phyloP scores from a whole-genome alignment of 2,888 invertebrate species.

The Drosophila hawaiiensis region DNA sequence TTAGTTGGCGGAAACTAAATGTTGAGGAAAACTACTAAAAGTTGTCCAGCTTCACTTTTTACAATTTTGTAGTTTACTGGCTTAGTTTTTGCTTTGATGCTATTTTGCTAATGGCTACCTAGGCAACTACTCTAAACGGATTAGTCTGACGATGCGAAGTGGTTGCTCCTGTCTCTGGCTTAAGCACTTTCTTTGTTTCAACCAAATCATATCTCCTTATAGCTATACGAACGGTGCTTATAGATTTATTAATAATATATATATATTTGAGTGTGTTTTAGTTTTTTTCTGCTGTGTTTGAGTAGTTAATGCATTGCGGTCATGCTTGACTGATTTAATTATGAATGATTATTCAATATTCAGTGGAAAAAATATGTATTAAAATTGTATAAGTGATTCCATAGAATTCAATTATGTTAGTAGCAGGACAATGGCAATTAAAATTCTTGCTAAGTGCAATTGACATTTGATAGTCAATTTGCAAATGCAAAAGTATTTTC shows the following conservation, averaged over 20 bases:
- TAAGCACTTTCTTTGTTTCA: not conserved
- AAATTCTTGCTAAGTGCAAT: not conserved
- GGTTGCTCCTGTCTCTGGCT: conserved; percentile 1
- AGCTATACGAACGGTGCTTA: not conserved
- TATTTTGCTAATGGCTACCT: conserved; percentile 43
- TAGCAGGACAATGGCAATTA: not conserved
- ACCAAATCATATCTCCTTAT: not conserved
- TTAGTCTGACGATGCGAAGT: conserved; percentile 20
- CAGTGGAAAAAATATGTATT: not conserved
- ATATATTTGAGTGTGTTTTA: not conserved
- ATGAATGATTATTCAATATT: not conserved
- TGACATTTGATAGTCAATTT: not conserved
- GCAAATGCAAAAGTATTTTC: not conserved
- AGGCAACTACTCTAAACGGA: conserved; percentile 10
- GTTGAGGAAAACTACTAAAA: conserved; percentile 37
- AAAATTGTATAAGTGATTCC: not conserved
- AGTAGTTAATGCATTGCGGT: too few relatives aligned
- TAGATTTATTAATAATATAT: not conserved
- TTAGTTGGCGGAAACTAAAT: conserved; percentile 43
- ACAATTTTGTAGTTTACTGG: conserved; percentile 18
- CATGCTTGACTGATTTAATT: too few relatives aligned
- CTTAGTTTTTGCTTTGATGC: conserved; percentile 20
- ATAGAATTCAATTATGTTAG: not conserved
- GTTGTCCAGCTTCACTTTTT: conserved; percentile 30
- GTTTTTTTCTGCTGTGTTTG: too few relatives aligned